phyloP scores from a whole-genome alignment of 1,140 invertebrate species.

The Triops cancriformis region DNA sequence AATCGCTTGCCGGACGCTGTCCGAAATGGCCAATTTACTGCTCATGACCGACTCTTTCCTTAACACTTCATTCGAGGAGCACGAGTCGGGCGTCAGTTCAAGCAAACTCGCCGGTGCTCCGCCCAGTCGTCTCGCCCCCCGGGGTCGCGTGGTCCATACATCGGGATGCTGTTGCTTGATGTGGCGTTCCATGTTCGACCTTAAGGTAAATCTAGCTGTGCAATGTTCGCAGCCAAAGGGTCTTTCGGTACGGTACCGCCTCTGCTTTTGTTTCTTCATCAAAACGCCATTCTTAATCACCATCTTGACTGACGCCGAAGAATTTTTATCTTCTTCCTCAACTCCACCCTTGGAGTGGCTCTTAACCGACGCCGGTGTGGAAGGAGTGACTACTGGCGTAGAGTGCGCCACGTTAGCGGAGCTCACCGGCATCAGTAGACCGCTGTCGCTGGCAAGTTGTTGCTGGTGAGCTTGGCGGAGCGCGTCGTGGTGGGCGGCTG shows the following conservation, averaged over 20 bases:
- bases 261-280: slow-evolving; percentile 82
- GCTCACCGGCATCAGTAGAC: slow-evolving; percentile 22
- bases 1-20: slow-evolving; percentile 68
- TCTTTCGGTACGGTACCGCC: slow-evolving; percentile 79
- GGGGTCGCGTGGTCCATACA: slow-evolving; percentile 67
- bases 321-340: not conserved
- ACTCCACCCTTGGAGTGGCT: not conserved
- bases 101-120: slow-evolving; percentile 30
- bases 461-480: slow-evolving; percentile 27
- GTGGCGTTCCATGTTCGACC: slow-evolving; percentile 88
- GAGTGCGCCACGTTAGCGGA: not conserved
- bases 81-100: slow-evolving; percentile 8
- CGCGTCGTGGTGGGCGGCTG: slow-evolving; percentile 29
- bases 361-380: not conserved
- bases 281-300: slow-evolving; percentile 79
- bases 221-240: slow-evolving; percentile 83
- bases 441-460: not conserved
- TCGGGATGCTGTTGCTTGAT: slow-evolving; percentile 89
- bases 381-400: not conserved
- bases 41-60: slow-evolving; percentile 22
- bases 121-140: slow-evolving; percentile 45
- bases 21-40: slow-evolving; percentile 42
- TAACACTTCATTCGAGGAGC: slow-evolving; percentile 31
- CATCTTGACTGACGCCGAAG: slow-evolving; percentile 52
- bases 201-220: slow-evolving; percentile 73